These are phyloP conservation scores for Pomacea canaliculata DNA, from an alignment of 2,888 invertebrate species.

Conservation along the genomic window DNA sequence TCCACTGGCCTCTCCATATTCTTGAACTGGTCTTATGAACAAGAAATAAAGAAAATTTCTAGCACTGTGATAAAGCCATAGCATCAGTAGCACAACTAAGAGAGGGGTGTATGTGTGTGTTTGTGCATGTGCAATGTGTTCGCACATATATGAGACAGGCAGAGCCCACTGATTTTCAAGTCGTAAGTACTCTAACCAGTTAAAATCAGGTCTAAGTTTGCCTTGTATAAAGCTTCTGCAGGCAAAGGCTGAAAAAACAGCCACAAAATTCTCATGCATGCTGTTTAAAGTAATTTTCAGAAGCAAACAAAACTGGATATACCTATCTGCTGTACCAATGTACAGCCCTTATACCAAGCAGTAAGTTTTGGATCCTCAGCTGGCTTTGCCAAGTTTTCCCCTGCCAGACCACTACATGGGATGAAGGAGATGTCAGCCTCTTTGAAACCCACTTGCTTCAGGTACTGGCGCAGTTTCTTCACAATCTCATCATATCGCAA, in stretches of 20 bases:
- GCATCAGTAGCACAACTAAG: background rate
- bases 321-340: conserved; percentile 87
- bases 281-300: no score
- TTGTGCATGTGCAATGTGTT: background rate
- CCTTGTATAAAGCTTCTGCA: no score
- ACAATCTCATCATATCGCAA: conserved; percentile 91
- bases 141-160: no score
- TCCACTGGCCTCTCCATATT: conserved; percentile 88
- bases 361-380: conserved; percentile 77
- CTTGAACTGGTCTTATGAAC: conserved; percentile 63
- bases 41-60: background rate
- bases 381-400: conserved; percentile 86
- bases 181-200: no score
- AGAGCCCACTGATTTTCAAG: no score
- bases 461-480: conserved; percentile 78
- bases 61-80: background rate
- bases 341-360: conserved; percentile 84
- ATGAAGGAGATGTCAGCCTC: conserved; percentile 89
- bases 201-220: no score
- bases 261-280: no score
- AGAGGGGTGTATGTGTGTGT: no score
- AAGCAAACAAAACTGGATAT: conserved; percentile 35
- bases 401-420: conserved; percentile 96
- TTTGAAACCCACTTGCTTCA: conserved; percentile 90
- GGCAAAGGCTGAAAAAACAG: no score